A percentile compares a stretch with the other conserved stretches of the same genome.
Evolutionary conservation across 1,140 invertebrate species (phyloP).

Genomic region (Andrena cerasifolii): DNA sequence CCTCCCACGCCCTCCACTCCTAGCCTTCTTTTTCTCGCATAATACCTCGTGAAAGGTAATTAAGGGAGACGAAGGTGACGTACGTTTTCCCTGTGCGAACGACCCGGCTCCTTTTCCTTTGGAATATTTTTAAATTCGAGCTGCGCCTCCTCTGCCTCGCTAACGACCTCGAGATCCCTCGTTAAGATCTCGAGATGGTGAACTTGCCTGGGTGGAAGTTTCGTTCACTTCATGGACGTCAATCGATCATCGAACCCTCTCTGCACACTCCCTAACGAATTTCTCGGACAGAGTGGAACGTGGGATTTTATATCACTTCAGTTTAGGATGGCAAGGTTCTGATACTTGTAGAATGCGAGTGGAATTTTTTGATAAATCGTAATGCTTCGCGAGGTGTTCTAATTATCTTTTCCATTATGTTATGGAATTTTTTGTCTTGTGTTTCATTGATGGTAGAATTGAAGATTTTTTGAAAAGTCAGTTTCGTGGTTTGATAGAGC

Average conservation of each 20-base stretch:
- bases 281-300: conserved; percentile 7
- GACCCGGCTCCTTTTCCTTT: conserved; percentile 7
- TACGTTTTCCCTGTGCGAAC: conserved; percentile 13
- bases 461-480: too few relatives aligned
- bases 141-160: not conserved
- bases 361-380: too few relatives aligned
- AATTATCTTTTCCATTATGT: too few relatives aligned
- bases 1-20: not conserved
- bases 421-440: too few relatives aligned
- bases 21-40: conserved; percentile 19
- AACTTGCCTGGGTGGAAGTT: conserved; percentile 34
- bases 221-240: conserved; percentile 21
- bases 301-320: too few relatives aligned
- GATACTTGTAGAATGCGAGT: too few relatives aligned
- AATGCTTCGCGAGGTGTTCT: too few relatives aligned
- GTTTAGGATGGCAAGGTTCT: too few relatives aligned
- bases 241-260: conserved; percentile 26
- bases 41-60: conserved; percentile 55
- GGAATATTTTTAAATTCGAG: conserved; percentile 53
- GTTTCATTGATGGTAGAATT: too few relatives aligned
- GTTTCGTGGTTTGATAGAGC: too few relatives aligned
- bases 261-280: conserved; percentile 1
- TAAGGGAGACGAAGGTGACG: conserved; percentile 42
- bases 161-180: conserved; percentile 50
- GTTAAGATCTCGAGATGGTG: conserved; percentile 52